phyloP scores from a whole-genome alignment of 2,113 vertebrate species.

The Bos javanicus region DNA sequence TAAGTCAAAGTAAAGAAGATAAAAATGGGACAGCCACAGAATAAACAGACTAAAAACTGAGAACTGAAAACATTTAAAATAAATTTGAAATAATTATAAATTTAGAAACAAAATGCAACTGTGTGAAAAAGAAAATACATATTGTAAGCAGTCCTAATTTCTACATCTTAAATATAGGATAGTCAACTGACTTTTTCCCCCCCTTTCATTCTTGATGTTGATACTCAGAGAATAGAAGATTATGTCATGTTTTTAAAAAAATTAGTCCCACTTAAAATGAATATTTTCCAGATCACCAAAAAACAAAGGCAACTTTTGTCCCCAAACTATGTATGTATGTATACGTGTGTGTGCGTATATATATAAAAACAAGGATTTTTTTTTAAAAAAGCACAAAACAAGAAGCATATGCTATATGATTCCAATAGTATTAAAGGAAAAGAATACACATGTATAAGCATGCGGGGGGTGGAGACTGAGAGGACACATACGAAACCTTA shows the following conservation, averaged over 20 bases:
- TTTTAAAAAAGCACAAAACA: neutral
- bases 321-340: neutral
- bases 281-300: neutral
- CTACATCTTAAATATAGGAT: neutral
- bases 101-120: conserved; percentile 13
- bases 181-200: neutral
- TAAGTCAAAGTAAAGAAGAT: neutral
- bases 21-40: neutral
- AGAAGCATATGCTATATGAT: neutral
- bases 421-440: neutral
- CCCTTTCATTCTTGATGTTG: neutral
- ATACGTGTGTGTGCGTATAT: fast-evolving
- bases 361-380: neutral
- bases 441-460: neutral
- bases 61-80: neutral
- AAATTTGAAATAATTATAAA: neutral
- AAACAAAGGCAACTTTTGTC: neutral
- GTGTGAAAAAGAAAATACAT: neutral
- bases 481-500: neutral
- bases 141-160: neutral
- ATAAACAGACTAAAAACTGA: neutral
- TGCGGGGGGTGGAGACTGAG: neutral
- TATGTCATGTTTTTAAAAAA: neutral
- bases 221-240: neutral
- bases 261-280: neutral